Base-by-base conservation (phyloP, 64 coral and sea anemone species). In the Montipora capricornis region DNA sequence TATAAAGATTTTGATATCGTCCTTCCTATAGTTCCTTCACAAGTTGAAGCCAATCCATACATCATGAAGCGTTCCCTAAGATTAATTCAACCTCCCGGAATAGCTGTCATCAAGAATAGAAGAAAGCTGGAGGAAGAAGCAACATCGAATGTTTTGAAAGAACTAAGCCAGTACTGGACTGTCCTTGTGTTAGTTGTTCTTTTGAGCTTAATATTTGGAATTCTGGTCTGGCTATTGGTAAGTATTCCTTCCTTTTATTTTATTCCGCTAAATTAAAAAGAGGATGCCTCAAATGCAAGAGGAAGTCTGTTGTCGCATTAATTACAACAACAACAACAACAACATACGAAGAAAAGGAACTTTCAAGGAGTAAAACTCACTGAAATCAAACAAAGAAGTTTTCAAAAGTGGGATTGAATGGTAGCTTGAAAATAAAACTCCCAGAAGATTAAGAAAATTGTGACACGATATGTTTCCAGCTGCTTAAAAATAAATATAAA, bases 171-270 rank as follows among this genome's bases (percentile, higher is more conserved):
- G 17, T 37, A 24, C 16, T 74, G 68, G 84, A 71, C 84, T 0
- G 84, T 87, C 1, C 7, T 87, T 9, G 73, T 87, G 68, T 17
- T 87, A 12, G 51, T 68, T 76, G 44, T 74, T 4, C 84, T 87
- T 51, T 87, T 87, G 26, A 87, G n/a, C n/a, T 48, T 48, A 49
- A 87, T 87, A 44, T 71, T 76, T 87, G 84, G 84, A 74, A 87
- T 87, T 44, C 67, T 76, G 1, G 50, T 87, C 1, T 87, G 84
- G 84, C 17, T 37, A 13, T 44, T 87, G 84, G 84, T 87, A n/a
- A 87, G 73, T 87, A 62, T 20, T 50, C 8, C 4, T 64, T 15
- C 13, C 13, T 14, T 64, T 15, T 64, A 12, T 29, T 29, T 29
- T 29, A 29, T 29, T 29, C 29, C 29, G 29, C 29, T 29, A 29